phyloP scores from a whole-genome alignment of 2,797 vertebrate species.

The Takifugu ocellatus region DNA sequence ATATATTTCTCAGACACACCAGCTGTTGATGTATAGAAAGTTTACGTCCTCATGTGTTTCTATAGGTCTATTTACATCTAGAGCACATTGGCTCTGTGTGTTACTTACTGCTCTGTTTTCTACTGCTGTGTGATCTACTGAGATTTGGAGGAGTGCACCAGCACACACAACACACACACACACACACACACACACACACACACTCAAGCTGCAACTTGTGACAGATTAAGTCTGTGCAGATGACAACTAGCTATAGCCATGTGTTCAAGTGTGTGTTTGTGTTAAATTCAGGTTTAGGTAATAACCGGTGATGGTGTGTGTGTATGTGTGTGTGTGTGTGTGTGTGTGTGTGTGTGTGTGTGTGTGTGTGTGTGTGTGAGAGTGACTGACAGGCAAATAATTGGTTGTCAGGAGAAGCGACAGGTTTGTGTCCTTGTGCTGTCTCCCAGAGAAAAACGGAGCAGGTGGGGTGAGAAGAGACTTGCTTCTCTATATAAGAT shows the following conservation, averaged over 20 bases:
- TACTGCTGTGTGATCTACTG: no score
- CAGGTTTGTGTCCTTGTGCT: constrained; percentile 69
- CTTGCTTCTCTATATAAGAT: constrained; percentile 47
- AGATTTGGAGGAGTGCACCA: no score
- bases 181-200: constrained; percentile 4
- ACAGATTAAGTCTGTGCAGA: no score
- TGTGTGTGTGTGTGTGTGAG: not conserved
- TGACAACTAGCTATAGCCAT: no score
- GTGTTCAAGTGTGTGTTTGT: constrained; percentile 5
- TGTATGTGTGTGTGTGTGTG: constrained; percentile 4
- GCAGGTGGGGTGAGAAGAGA: constrained; percentile 17
- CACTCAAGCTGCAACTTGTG: constrained; percentile 14
- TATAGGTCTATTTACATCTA: no score
- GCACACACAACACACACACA: not conserved
- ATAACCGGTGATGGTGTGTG: constrained; percentile 1
- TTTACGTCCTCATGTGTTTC: no score
- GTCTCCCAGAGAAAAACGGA: constrained; percentile 50
- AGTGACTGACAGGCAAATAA: constrained; percentile 81
- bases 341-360: constrained; percentile 10
- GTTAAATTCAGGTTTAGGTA: constrained; percentile 7
- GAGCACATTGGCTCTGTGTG: no score
- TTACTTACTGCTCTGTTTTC: no score
- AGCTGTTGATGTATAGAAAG: constrained; percentile 31
- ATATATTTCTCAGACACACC: constrained; percentile 65
- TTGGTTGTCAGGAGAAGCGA: constrained; percentile 80